Base-by-base conservation (phyloP, 2,888 invertebrate species). In the Monopis laevigella region DNA sequence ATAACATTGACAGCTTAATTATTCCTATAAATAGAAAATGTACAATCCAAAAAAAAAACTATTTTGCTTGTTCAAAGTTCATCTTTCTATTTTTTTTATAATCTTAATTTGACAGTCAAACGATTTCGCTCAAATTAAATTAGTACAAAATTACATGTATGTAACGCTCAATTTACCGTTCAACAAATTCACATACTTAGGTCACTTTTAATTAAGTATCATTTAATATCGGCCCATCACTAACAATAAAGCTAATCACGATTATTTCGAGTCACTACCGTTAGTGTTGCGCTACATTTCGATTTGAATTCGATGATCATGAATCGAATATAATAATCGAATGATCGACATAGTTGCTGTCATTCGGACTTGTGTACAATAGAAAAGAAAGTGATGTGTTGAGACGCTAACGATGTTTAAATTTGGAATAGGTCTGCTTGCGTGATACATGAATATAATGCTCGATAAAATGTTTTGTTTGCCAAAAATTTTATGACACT, bases 331-430 rank as follows among this genome's bases (percentile, higher is more conserved):
- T 50, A 42, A 53, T 52, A 58, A 61, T n/a, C n/a, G n/a, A 13
- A 16, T 68, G 73, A 67, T 71, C 71, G 75, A 74, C 69, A 73
- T 72, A 61, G 58, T 50, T 58, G 63, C 62, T 69, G 70, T 72
- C 66, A 62, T 63, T 46, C 44, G 51, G 59, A 61, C 51, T 48
- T 47, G 45, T 51, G 45, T 56, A 74, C 74, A 77, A 78, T 65
- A 56, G 73, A 68, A 71, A 67, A 57, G 77, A 75, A 78, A 78
- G 74, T 66, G 63, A 53, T 61, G 28, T 29, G 13, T 11, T 62
- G 65, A 55, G 53, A 57, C 55, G 61, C 59, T 68, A 68, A 65
- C 66, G 62, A 69, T 59, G 62, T 58, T 60, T 64, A 57, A 59
- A 62, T 65, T 64, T 59, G 59, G 65, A 60, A 57, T 59, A 54